Base-by-base conservation (phyloP, 1,140 invertebrate genomes). In the Mya arenaria region DNA sequence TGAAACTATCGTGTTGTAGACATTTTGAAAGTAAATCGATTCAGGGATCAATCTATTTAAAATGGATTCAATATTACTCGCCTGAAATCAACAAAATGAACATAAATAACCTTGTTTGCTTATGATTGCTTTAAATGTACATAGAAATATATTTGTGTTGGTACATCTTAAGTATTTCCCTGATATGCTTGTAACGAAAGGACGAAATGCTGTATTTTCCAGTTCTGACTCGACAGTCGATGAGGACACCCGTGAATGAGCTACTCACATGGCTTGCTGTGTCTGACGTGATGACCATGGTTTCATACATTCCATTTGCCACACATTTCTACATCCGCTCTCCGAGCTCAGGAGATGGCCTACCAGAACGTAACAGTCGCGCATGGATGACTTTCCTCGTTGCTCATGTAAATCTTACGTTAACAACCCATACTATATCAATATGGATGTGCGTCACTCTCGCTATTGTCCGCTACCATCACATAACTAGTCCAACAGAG, bases 361-460 rank as follows among this genome's bases (percentile, higher is more conserved):
- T 85, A 0, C 83, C 87, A 28, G 86, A 84, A 39, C 88, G 87
- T 52, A 91, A 91, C 78, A 90, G 84, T 60, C 65, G 83, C 44
- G 36, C 56, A 0, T 92, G 91, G 92, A 90, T 91, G 87, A 78
- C 84, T 1, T 92, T 91, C 81, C 79, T 91, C 23, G 73, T 91
- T 23, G 89, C 92, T 77, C 90, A 92, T 83, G 89, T 91, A 34
- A 92, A 97, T 85, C 97, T 98, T 89, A 93, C 94, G 13, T 92
- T 93, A 94, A 96, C 97, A 0, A 94, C 96, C 88, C 98, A 99
- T 91, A 98, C 97, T 0, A 97, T 98, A 44, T 97, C 97, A 0
- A 98, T 98, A 80, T 98, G 96, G 95, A 90, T 99, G 81, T 98
- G 97, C 0, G 96, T 99, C 0, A 96, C 96, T 1, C 91, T 99